Percentiles rank a stretch among this genome's conserved stretches.
phyloP scores from a whole-genome alignment of 2,113 vertebrate species.

The Crotalus horridus region DNA sequence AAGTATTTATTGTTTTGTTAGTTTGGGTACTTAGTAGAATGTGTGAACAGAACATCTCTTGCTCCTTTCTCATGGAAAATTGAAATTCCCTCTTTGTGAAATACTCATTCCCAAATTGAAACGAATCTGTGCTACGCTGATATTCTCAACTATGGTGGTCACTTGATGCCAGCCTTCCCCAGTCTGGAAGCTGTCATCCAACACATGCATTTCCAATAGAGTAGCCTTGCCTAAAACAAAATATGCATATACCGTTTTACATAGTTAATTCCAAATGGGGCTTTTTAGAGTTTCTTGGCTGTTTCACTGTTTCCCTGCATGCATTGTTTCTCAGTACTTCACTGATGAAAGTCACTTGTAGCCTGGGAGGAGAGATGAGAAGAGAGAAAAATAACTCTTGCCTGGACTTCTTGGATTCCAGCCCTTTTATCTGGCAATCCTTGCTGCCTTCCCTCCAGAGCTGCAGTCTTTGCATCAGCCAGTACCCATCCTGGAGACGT shows the following conservation, averaged over 20 bases:
- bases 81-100: conserved; percentile 7
- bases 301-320: not conserved
- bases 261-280: not conserved
- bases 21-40: conserved; percentile 15
- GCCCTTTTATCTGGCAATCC: not conserved
- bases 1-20: conserved; percentile 16
- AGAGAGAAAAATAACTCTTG: not conserved
- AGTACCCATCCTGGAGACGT: not conserved
- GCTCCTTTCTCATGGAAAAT: conserved; percentile 29
- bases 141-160: not conserved
- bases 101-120: not conserved
- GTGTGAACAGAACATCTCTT: not conserved
- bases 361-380: not conserved
- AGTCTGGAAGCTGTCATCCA: not conserved
- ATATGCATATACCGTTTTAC: not conserved
- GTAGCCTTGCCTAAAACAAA: not conserved
- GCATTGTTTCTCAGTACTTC: not conserved
- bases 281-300: not conserved
- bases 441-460: not conserved
- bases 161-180: not conserved
- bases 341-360: not conserved
- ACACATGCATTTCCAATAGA: not conserved
- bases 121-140: not conserved
- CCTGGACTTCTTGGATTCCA: not conserved
- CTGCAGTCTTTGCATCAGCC: not conserved